Evolutionary conservation across 2,797 vertebrate species (phyloP).

Genomic region (Xenops minutus): DNA sequence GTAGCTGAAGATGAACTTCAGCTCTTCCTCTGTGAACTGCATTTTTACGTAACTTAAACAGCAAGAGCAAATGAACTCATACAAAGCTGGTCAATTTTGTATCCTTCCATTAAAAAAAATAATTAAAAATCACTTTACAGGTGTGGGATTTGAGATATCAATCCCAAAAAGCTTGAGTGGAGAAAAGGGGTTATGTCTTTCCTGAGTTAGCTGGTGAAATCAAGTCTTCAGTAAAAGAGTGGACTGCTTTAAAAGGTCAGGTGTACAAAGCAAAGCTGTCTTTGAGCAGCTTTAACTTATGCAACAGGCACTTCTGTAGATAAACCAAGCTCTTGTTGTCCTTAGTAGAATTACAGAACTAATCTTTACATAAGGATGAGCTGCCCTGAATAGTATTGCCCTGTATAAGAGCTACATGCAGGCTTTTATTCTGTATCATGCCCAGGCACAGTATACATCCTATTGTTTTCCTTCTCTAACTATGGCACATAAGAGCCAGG

Average conservation of each 20-base stretch:
- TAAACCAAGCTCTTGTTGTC: conserved; percentile 44
- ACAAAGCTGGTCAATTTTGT: neutral
- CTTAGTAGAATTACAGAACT: conserved; percentile 53
- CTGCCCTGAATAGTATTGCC: conserved; percentile 39
- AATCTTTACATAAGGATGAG: conserved; percentile 57
- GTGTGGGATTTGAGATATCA: neutral
- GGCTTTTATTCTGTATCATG: neutral
- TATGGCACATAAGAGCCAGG: neutral
- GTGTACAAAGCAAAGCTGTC: conserved; percentile 51
- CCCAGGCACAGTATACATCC: neutral
- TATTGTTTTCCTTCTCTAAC: neutral
- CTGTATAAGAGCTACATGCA: neutral
- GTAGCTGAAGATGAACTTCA: neutral
- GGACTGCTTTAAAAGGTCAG: conserved; percentile 27
- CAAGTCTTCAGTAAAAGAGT: neutral
- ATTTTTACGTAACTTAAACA: neutral
- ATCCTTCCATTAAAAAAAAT: neutral
- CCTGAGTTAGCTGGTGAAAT: neutral
- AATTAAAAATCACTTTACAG: neutral
- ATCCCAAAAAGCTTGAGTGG: neutral
- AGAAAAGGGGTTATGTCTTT: neutral
- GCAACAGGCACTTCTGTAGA: conserved; percentile 61
- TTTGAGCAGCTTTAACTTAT: conserved; percentile 67
- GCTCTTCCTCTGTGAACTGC: neutral
- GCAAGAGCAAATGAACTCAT: neutral